These are phyloP conservation scores for Pseudopipra pipra DNA, from an alignment of 2,113 vertebrate species.

Conservation along the genomic window DNA sequence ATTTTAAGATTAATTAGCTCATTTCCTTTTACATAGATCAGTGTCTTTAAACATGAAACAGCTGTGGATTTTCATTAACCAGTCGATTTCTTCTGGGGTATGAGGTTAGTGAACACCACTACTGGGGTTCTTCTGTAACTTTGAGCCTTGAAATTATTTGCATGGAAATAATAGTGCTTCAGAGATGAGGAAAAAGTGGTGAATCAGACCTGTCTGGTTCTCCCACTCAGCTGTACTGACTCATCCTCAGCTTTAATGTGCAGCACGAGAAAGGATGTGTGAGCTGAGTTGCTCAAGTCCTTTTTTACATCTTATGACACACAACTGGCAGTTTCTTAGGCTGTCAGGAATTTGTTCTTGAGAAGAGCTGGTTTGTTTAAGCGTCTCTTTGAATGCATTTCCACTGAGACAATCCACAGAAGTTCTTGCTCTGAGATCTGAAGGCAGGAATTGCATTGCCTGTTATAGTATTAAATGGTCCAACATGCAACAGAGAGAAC, in stretches of 20 bases:
- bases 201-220: slow-evolving; percentile 63
- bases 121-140: neutral
- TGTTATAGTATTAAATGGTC: neutral
- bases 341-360: neutral
- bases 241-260: neutral
- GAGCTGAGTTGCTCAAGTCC: slow-evolving; percentile 11
- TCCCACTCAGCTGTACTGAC: slow-evolving; percentile 48
- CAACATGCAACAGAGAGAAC: neutral
- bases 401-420: neutral
- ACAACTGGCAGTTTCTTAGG: neutral
- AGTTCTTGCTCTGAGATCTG: neutral
- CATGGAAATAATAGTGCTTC: neutral
- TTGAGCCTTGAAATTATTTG: slow-evolving; percentile 20
- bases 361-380: neutral
- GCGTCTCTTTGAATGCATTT: neutral
- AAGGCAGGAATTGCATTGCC: neutral
- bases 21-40: slow-evolving; percentile 40
- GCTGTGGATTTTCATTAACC: slow-evolving; percentile 14
- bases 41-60: neutral
- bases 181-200: slow-evolving; percentile 24
- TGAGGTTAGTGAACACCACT: neutral
- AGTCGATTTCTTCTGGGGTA: neutral
- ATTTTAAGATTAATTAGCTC: slow-evolving; percentile 50
- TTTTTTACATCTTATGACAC: neutral
- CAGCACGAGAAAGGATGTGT: neutral